Percentiles rank a stretch among this genome's conserved stretches.
phyloP scores from a whole-genome alignment of 2,113 vertebrate genomes.

The Vicugna pacos region DNA sequence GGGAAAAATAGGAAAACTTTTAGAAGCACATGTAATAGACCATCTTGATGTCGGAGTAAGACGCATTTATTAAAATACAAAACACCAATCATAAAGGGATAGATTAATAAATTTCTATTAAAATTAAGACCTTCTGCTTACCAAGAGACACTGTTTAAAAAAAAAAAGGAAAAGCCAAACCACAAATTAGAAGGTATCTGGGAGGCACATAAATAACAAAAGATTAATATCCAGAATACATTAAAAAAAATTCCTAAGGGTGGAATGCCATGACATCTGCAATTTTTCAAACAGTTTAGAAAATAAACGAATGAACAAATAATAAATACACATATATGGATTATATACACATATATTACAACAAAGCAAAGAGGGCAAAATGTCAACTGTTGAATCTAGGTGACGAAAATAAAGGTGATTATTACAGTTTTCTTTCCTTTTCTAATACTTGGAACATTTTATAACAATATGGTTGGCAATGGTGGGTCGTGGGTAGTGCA shows the following conservation, averaged over 20 bases:
- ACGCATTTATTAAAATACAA: background rate
- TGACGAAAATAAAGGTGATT: background rate
- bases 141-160: background rate
- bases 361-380: background rate
- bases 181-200: background rate
- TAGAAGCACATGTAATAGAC: background rate
- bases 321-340: background rate
- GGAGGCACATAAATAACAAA: background rate
- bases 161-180: background rate
- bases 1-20: background rate
- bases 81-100: background rate
- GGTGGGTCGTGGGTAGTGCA: background rate
- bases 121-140: background rate
- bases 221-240: background rate
- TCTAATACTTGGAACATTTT: background rate
- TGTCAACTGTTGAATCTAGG: background rate
- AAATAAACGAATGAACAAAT: background rate
- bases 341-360: background rate
- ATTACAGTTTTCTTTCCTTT: background rate
- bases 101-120: background rate
- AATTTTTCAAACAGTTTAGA: background rate
- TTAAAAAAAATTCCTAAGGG: background rate
- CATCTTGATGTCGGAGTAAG: background rate
- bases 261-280: background rate
- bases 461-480: background rate